phyloP scores from a whole-genome alignment of 2,797 vertebrate genomes.

The Hypotaenidia okinawae region DNA sequence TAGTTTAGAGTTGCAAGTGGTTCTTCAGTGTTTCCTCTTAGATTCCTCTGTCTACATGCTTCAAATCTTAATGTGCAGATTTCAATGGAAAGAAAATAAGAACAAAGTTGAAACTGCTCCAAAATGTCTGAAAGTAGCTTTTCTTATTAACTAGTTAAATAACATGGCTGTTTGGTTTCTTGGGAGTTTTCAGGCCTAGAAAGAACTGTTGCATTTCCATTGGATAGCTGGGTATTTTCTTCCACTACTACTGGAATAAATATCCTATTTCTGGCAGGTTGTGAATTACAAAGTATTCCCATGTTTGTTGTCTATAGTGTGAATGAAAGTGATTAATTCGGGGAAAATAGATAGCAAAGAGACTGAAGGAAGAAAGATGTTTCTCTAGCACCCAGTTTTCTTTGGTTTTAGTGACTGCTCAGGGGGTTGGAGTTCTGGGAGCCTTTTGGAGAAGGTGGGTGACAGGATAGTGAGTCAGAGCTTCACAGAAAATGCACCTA shows the following conservation, averaged over 20 bases:
- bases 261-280: background rate
- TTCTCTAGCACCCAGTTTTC: background rate
- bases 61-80: conserved; percentile 25
- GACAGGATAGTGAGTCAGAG: background rate
- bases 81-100: conserved; percentile 46
- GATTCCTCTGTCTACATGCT: conserved; percentile 26
- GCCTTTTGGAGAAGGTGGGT: background rate
- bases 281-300: background rate
- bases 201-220: background rate
- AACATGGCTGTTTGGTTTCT: background rate
- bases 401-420: background rate
- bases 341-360: background rate
- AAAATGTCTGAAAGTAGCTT: conserved; percentile 18
- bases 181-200: conserved; percentile 13
- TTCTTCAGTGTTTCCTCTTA: background rate
- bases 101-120: conserved; percentile 27
- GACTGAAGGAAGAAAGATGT: background rate
- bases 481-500: background rate
- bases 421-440: background rate
- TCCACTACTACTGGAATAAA: background rate
- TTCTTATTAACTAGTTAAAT: conserved; percentile 11
- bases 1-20: background rate
- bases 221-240: background rate
- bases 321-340: background rate
- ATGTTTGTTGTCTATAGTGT: background rate